Percentiles rank a stretch among this genome's conserved stretches.
Evolutionary conservation across 2,797 vertebrate species (phyloP).

Genomic region (Gila robusta): DNA sequence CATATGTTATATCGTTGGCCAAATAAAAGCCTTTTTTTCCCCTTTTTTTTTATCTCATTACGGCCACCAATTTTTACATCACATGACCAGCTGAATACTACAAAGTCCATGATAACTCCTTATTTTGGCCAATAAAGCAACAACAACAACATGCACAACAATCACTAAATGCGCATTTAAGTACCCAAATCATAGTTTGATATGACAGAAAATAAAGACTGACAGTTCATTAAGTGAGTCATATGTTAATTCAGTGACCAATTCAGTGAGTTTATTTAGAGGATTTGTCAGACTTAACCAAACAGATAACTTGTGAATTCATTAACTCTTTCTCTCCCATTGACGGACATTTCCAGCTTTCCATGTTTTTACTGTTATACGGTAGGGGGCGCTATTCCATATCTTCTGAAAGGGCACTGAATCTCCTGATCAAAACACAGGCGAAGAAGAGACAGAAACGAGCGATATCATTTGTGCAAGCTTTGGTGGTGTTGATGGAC

Average conservation of each 20-base stretch:
- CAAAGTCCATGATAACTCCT: neutral
- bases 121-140: neutral
- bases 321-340: too few relatives aligned
- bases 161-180: neutral
- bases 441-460: too few relatives aligned
- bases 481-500: too few relatives aligned
- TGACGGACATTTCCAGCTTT: too few relatives aligned
- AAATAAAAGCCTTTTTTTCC: neutral
- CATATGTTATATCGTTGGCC: too few relatives aligned
- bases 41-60: neutral
- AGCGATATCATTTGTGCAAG: too few relatives aligned
- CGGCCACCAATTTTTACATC: neutral
- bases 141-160: neutral
- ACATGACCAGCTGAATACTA: neutral
- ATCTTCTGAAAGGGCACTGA: too few relatives aligned
- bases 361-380: too few relatives aligned
- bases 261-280: neutral
- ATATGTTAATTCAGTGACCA: neutral
- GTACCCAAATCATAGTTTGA: neutral
- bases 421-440: too few relatives aligned
- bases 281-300: neutral
- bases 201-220: neutral
- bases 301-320: neutral
- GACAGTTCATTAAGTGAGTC: neutral
- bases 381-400: too few relatives aligned